These are phyloP conservation scores for Stercorarius parasiticus DNA, from an alignment of 2,113 vertebrate species.

Conservation along the genomic window DNA sequence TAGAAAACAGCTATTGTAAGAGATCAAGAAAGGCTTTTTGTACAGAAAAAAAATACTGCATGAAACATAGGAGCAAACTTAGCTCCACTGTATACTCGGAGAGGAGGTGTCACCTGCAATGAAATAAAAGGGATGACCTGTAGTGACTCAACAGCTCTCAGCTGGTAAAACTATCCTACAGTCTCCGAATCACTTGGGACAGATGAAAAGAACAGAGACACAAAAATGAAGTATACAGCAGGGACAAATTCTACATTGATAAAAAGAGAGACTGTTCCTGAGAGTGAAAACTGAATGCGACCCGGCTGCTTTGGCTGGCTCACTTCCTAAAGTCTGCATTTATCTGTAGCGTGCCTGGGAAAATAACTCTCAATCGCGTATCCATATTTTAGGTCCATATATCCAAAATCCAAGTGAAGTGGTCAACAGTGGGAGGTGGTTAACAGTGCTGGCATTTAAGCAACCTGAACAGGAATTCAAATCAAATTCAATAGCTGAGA, in stretches of 20 bases:
- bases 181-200: not conserved
- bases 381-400: not conserved
- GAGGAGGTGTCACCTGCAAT: not conserved
- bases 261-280: not conserved
- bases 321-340: not conserved
- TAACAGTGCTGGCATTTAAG: not conserved
- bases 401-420: not conserved
- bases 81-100: not conserved
- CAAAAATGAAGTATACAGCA: not conserved
- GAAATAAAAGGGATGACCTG: not conserved
- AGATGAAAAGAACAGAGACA: not conserved
- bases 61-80: not conserved
- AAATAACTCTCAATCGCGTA: not conserved
- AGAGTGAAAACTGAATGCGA: not conserved
- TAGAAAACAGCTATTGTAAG: not conserved
- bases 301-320: not conserved
- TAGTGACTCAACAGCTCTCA: not conserved
- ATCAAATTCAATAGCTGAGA: not conserved
- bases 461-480: not conserved
- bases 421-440: not conserved
- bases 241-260: not conserved
- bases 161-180: not conserved
- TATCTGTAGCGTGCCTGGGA: not conserved
- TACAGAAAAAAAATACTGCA: not conserved
- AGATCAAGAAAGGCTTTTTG: not conserved